Base-by-base conservation (phyloP, 2,113 vertebrate species). In the Mixornis gularis region DNA sequence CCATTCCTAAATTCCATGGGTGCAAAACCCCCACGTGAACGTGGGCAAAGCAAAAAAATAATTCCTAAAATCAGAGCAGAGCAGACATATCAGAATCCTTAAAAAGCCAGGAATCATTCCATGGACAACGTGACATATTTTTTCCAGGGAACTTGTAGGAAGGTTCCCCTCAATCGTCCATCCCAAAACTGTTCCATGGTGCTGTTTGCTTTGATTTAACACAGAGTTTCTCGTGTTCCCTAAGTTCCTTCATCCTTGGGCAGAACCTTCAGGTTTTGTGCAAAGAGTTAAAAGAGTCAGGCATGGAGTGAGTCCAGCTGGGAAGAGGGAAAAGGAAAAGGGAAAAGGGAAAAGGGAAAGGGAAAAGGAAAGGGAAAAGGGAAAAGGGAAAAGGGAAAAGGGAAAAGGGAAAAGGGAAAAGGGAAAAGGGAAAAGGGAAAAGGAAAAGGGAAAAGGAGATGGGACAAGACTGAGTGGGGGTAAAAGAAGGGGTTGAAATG, bases 71-170 rank as follows among this genome's bases (percentile, higher is more conserved):
- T 10, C n/a, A 41, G 73, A 84, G 25, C 4, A 25, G 89, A 88
- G 17, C 7, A 86, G 12, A 32, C 38, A 14, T 8, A 20, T 10
- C 53, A 77, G 78, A 34, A 64, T 71, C 72, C 18, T 68, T 76
- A 41, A 91, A 55, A 83, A 92, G 43, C 40, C 80, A 85, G 89
- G 73, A 93, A 90, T 79, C 58, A 26, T 40, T 76, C 49, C 62
- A 89, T 0, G 3, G 60, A 69, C 17, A 65, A 8, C 0, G 0
- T 52, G 81, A 60, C n/a, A 49, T 56, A 38, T 53, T 74, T 64
- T 85, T 95, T 81, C 87, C 87, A 34, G 40, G 49, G 65, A 93
- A 44, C 15, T 38, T 1, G 1, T 51, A 65, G 0, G 52, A 91
- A 64, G 38, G 25, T 69, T 84, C 52, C 44, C 83, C 62, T 74